Evolutionary conservation across 2,888 invertebrate species (phyloP).

Genomic region (Xanthia icteritia): DNA sequence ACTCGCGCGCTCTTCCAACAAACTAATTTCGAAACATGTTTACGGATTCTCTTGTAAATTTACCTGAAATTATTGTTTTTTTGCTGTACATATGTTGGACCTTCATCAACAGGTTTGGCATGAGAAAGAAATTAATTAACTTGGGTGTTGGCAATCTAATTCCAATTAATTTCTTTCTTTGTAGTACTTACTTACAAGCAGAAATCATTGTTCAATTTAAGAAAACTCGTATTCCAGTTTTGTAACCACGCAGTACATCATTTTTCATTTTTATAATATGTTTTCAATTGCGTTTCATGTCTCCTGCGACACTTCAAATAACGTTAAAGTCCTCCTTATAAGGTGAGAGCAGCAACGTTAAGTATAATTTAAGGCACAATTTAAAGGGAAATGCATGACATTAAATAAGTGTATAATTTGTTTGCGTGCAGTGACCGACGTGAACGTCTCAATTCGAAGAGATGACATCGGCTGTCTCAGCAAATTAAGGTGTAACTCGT

Average conservation of each 20-base stretch:
- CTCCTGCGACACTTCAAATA: conserved; percentile 65
- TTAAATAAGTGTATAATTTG: conserved; percentile 77
- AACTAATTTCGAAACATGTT: conserved; percentile 75
- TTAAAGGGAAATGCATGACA: conserved; percentile 76
- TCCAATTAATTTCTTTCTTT: not conserved
- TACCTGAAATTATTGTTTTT: conserved; percentile 43
- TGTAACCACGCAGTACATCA: conserved; percentile 21
- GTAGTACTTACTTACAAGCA: not conserved
- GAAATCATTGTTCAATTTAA: not conserved
- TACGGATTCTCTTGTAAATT: conserved; percentile 49
- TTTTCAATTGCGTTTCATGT: conserved; percentile 59
- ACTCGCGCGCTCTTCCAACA: conserved; percentile 69
- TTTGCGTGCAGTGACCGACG: conserved; percentile 71
- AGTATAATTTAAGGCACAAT: conserved; percentile 74
- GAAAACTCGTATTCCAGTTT: conserved; percentile 20
- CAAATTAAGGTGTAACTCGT: conserved; percentile 74
- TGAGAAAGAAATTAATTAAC: conserved; percentile 22
- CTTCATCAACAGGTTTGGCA: conserved; percentile 31
- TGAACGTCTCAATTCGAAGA: conserved; percentile 79
- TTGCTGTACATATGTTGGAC: conserved; percentile 8
- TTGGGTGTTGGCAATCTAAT: conserved; percentile 12
- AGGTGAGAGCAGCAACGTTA: conserved; percentile 60
- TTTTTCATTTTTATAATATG: conserved; percentile 48
- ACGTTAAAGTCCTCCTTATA: conserved; percentile 63
- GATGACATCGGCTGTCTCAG: conserved; percentile 76